Evolutionary conservation across 2,888 invertebrate species (phyloP), one percentile per base, ranked within the genome.

Genomic region (Gymnoscelis rufifasciata): DNA sequence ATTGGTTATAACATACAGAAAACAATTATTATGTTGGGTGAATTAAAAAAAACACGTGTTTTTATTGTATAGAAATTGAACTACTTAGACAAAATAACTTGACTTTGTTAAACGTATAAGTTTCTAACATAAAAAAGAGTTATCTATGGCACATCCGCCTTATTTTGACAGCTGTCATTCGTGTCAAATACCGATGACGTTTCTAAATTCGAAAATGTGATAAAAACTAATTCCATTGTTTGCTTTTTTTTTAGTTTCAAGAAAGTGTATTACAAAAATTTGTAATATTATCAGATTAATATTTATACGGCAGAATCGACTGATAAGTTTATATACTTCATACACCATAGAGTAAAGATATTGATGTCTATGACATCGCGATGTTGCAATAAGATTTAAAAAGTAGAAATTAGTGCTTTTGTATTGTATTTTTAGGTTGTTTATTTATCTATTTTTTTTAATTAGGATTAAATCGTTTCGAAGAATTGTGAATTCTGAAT

Each of bases 191-290:
- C 51, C 42, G 45, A 45, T 54, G 42, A 44, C 44, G 54, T 47
- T 46, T 58, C 52, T 53, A 57, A 60, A 59, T 58, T 57, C 55
- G 44, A 66, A 66, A 66, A 73, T 86, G 84, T 86, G 84, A 84
- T 86, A 83, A 60, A 19, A 74, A 68, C 70, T 69, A 66, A 82
- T 84, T 83, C 84, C 83, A 83, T 84, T 83, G 35, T 83, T 83
- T 66, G 61, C 60, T 73, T 81, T 80, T 75, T n/a, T 19, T 62
- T 75, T 82, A 78, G 80, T 70, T 60, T 70, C 62, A 58, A n/a
- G 54, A 65, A 64, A 72, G 71, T 67, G 64, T 68, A 49, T 60
- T 56, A 51, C 54, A 54, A 53, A 55, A 39, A 24, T 48, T 11
- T 24, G 35, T 46, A 36, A 30, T 40, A 30, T 15, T 48, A 41